Conservation (phyloP, 2,113 vertebrate genomes). For the Sinocyclocheilus maitianheensis region DNA sequence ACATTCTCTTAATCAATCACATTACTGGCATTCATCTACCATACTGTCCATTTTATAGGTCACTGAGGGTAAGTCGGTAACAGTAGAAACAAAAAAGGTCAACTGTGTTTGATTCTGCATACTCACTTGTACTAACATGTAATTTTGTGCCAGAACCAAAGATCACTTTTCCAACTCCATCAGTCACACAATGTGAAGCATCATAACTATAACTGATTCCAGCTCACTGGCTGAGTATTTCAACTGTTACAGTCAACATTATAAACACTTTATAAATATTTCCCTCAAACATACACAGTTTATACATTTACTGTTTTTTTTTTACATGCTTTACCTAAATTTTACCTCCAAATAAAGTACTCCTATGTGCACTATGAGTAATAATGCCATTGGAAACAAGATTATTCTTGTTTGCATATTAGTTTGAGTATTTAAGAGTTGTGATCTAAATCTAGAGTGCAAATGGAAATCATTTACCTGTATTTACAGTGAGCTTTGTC, state of each 20-base stretch:
- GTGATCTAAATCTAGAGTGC: background rate
- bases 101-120: background rate
- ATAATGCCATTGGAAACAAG: background rate
- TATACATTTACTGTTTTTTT: background rate
- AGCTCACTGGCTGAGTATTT: background rate
- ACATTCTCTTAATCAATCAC: background rate
- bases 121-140: conserved; percentile 44
- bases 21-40: background rate
- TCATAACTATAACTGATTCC: conserved; percentile 20
- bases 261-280: background rate
- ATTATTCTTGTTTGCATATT: background rate
- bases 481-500: conserved; percentile 35
- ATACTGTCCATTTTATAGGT: background rate
- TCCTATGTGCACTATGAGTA: background rate
- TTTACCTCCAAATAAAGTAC: background rate
- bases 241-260: background rate
- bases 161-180: conserved; percentile 25
- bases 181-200: conserved; percentile 42
- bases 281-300: background rate
- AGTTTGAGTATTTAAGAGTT: background rate
- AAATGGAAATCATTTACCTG: conserved; percentile 21
- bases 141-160: conserved; percentile 46
- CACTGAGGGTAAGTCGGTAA: background rate
- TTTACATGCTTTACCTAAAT: background rate
- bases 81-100: background rate